phyloP scores from a whole-genome alignment of 1,140 invertebrate species.

The Tetramorium parvispinum region DNA sequence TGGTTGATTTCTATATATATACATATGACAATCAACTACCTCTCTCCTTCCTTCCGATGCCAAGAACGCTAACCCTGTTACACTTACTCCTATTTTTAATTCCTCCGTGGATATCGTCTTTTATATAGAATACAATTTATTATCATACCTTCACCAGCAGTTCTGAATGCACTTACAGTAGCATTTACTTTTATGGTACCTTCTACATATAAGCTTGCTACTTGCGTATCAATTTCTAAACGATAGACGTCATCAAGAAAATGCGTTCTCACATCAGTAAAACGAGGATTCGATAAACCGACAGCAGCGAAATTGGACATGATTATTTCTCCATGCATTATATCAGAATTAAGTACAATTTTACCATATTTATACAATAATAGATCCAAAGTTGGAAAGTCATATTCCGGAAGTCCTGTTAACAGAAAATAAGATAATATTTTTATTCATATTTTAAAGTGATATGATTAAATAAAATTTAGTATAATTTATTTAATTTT shows the following conservation, averaged over 20 bases:
- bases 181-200: neutral
- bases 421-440: neutral
- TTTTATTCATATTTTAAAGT: neutral
- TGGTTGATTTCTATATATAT: no score
- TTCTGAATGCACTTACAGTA: neutral
- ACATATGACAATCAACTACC: no score
- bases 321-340: neutral
- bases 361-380: neutral
- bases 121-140: neutral
- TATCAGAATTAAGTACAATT: neutral
- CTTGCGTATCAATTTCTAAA: neutral
- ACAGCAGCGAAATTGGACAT: neutral
- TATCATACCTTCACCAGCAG: neutral
- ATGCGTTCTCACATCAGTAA: neutral
- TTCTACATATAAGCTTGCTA: neutral
- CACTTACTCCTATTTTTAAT: no score
- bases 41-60: no score
- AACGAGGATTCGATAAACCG: neutral
- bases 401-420: conserved; percentile 12
- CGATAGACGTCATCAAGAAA: neutral
- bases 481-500: no score
- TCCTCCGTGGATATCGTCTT: no score
- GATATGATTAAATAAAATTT: no score
- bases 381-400: neutral
- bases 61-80: no score